Evolutionary conservation across 2,113 vertebrate genomes (phyloP).

Genomic region (Potamarius usumacintae): DNA sequence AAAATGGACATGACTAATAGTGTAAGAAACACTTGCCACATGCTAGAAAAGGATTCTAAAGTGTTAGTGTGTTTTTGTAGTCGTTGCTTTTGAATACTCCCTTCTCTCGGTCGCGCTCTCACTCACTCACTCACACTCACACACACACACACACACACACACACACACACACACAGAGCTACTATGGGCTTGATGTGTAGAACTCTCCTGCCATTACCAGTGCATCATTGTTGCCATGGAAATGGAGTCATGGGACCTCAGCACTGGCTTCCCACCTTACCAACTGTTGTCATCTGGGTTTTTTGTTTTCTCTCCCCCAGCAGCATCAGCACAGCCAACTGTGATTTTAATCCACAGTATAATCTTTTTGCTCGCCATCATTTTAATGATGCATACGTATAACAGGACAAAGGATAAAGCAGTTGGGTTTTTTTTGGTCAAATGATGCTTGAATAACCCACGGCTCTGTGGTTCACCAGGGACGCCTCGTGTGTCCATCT

Average conservation of each 20-base stretch:
- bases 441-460: neutral
- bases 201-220: constrained; percentile 64
- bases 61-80: neutral
- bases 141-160: constrained; percentile 14
- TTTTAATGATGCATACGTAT: neutral
- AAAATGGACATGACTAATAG: neutral
- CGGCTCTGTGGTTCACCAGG: constrained; percentile 16
- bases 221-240: constrained; percentile 74
- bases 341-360: neutral
- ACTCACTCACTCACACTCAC: neutral
- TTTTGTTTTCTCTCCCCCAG: constrained; percentile 28
- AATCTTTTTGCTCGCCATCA: neutral
- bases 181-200: constrained; percentile 55
- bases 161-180: constrained; percentile 28
- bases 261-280: constrained; percentile 66
- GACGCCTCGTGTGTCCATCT: neutral
- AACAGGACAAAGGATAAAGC: neutral
- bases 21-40: neutral
- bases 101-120: neutral
- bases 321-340: constrained; percentile 21
- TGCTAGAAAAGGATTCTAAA: neutral
- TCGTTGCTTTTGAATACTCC: neutral
- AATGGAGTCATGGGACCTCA: constrained; percentile 67
- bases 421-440: too few relatives aligned
- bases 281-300: constrained; percentile 65